These are phyloP conservation scores for Tinamus major DNA, from an alignment of 2,797 vertebrate species.

Conservation along the genomic window DNA sequence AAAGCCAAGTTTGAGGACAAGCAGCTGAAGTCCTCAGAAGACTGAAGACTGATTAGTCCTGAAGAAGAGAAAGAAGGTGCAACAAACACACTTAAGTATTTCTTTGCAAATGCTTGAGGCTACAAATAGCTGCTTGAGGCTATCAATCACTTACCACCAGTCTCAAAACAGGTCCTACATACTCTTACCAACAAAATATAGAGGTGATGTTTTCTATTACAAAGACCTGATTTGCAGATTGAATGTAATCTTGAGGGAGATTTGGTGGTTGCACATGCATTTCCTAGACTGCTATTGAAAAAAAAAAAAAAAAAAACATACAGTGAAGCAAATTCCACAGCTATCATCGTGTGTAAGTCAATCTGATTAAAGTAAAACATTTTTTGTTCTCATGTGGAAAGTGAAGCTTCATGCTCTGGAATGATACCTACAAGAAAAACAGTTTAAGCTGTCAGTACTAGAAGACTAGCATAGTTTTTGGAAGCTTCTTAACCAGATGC, in stretches of 20 bases:
- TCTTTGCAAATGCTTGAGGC: neutral
- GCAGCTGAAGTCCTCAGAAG: too few species aligned
- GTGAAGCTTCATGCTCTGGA: neutral
- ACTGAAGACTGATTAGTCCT: too few species aligned
- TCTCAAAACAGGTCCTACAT: neutral
- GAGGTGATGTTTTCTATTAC: neutral
- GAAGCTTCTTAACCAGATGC: neutral
- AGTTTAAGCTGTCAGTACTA: neutral
- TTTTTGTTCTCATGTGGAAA: neutral
- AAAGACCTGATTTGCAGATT: neutral
- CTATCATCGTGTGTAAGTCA: neutral
- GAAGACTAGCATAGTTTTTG: neutral
- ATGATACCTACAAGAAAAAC: neutral
- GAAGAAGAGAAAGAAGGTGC: neutral
- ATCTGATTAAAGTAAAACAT: neutral
- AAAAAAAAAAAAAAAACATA: neutral
- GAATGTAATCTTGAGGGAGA: neutral
- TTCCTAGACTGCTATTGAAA: neutral
- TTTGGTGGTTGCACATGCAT: fast-evolving
- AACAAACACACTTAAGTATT: neutral
- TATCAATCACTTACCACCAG: neutral
- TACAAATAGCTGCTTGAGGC: neutral
- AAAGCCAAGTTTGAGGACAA: too few species aligned
- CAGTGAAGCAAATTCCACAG: neutral
- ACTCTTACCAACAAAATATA: fast-evolving